Conservation (phyloP, 37 sponge, comb jelly and placozoan genomes). For the Diacarnus erythraeanus region DNA sequence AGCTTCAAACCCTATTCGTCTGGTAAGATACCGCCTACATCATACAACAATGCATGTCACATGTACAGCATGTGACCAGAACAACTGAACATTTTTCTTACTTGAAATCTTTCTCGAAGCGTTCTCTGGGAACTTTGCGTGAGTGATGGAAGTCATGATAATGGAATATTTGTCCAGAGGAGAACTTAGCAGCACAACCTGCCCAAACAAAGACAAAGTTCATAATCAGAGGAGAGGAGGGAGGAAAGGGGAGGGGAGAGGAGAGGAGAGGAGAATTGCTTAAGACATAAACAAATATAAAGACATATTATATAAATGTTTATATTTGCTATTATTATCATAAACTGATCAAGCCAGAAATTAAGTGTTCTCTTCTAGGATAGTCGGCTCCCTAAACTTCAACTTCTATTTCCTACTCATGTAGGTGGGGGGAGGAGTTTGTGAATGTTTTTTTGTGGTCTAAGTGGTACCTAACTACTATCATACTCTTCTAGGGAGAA, state of each 20-base stretch:
- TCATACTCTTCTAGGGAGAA: too few relatives aligned
- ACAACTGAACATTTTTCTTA: conserved; percentile 7
- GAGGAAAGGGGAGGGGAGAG: neutral
- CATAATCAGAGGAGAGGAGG: neutral
- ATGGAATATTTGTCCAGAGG: conserved; percentile 91
- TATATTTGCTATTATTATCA: too few relatives aligned
- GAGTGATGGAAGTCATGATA: conserved; percentile 79
- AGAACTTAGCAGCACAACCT: conserved; percentile 86
- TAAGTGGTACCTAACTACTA: too few relatives aligned
- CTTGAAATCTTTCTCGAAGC: conserved; percentile 73
- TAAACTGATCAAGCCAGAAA: too few relatives aligned
- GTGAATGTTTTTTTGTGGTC: too few relatives aligned
- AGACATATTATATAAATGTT: too few relatives aligned
- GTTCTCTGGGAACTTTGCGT: conserved; percentile 28
- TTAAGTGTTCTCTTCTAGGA: too few relatives aligned
- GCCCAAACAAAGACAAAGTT: neutral
- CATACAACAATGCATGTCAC: neutral
- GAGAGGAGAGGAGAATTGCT: neutral
- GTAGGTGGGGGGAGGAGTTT: too few relatives aligned
- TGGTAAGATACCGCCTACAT: conserved; percentile 79
- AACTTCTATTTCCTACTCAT: too few relatives aligned
- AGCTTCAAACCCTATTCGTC: conserved; percentile 96
- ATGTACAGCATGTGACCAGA: too few relatives aligned
- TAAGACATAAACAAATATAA: too few relatives aligned
- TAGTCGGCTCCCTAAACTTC: too few relatives aligned